Conservation (phyloP, 2,888 invertebrate genomes). For the Itoplectis maculator region DNA sequence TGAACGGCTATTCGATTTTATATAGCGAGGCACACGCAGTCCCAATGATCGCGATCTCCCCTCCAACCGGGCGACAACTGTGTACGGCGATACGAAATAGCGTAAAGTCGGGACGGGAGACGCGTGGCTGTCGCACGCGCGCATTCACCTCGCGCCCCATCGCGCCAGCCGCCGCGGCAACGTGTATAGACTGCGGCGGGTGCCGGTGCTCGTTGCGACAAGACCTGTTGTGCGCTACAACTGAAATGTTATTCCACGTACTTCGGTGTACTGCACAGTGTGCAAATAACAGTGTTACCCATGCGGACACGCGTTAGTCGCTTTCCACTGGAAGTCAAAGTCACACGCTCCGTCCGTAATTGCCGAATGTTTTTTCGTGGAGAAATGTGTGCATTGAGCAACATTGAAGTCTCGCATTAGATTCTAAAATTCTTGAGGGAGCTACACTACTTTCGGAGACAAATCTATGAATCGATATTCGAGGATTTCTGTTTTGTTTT, state of each 20-base stretch:
- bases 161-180: background rate
- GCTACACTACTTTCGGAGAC: no score
- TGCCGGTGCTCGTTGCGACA: constrained; percentile 10
- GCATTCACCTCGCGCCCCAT: constrained; percentile 14
- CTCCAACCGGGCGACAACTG: background rate
- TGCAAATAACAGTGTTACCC: constrained; percentile 3
- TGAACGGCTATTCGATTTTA: constrained; percentile 78
- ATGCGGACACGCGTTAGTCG: background rate
- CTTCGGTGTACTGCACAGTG: constrained; percentile 8
- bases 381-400: background rate
- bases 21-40: constrained; percentile 69
- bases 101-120: background rate
- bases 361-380: background rate
- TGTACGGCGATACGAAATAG: background rate
- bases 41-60: constrained; percentile 12
- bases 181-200: constrained; percentile 22
- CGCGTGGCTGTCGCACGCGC: background rate
- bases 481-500: no score
- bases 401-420: background rate
- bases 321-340: constrained; percentile 1
- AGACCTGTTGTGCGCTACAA: background rate
- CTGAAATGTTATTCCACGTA: constrained; percentile 21
- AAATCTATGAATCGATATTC: no score
- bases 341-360: background rate
- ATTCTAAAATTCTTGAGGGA: background rate